phyloP scores from a whole-genome alignment of 2,888 invertebrate species.

The Panzeria rudis region DNA sequence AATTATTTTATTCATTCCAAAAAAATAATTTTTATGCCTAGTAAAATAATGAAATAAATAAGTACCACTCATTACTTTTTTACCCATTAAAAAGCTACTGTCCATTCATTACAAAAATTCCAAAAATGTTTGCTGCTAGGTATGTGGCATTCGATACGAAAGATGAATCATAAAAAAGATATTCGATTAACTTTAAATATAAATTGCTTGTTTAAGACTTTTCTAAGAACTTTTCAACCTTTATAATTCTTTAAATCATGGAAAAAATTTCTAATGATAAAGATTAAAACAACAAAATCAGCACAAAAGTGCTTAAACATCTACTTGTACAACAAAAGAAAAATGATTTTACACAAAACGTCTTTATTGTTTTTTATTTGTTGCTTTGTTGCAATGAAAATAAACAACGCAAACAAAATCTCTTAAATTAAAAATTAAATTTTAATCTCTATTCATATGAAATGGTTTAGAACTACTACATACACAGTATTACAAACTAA shows the following conservation, averaged over 20 bases:
- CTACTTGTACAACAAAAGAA: slow-evolving; percentile 31
- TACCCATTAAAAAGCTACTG: too few relatives aligned
- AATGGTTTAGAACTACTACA: slow-evolving; percentile 46
- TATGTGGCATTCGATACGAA: too few relatives aligned
- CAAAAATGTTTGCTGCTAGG: too few relatives aligned
- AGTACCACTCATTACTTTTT: too few relatives aligned
- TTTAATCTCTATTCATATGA: slow-evolving; percentile 78
- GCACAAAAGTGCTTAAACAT: slow-evolving; percentile 44
- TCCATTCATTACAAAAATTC: too few relatives aligned
- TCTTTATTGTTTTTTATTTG: slow-evolving; percentile 67
- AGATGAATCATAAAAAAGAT: too few relatives aligned
- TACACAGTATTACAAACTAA: slow-evolving; percentile 2
- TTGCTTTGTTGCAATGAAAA: slow-evolving; percentile 70
- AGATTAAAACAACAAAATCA: slow-evolving; percentile 25
- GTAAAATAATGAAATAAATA: too few relatives aligned
- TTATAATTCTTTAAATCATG: neutral
- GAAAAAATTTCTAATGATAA: slow-evolving; percentile 16
- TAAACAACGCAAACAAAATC: slow-evolving; percentile 80
- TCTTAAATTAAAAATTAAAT: slow-evolving; percentile 82
- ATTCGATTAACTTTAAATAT: neutral
- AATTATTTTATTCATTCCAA: too few relatives aligned
- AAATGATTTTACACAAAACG: slow-evolving; percentile 61
- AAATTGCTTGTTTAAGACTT: neutral
- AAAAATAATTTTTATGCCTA: too few relatives aligned
- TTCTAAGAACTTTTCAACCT: neutral